Evolutionary conservation across 2,113 vertebrate genomes (phyloP), one percentile per base, ranked within the genome.

Genomic region (Cyanistes caeruleus): DNA sequence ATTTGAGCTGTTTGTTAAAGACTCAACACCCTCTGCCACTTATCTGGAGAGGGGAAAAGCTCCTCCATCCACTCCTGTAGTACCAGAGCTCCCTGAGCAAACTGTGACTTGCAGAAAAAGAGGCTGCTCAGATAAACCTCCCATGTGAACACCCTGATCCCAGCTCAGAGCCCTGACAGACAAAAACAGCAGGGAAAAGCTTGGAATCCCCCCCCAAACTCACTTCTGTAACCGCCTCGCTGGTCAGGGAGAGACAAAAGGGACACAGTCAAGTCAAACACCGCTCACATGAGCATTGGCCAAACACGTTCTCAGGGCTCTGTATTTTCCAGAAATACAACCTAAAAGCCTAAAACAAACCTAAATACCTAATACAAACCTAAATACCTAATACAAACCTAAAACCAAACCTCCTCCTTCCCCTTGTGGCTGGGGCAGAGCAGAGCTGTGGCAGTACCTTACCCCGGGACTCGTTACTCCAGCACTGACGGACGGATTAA

Each of bases 401-500:
- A 39, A 39, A 39, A 39, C 39, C 39, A 39, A 39, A 39, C 39
- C 39, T 39, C 39, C 48, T 48, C 5, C 0, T 37, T 25, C 1
- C 80, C 39, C 53, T 49, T 0, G 19, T 0, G 35, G 30, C 31
- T 1, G 27, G 43, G 13, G 59, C 28, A 39, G 74, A 35, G 10
- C 69, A 28, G 83, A 2, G 10, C n/a, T 7, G 5, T 1, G 1
- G 59, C 21, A 1, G 70, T 1, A 77, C 75, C 80, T 51, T 9
- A 27, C 37, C 5, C 65, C 2, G 69, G 64, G 67, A 37, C 3
- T 5, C 15, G 6, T 25, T 33, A 13, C 73, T n/a, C 15, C 62
- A 0, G 55, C 74, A 75, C 6, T 97, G 96, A 97, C 0, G 37
- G 96, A 93, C 44, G 1, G 41, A 84, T 93, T 97, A 97, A 97